Evolutionary conservation across 1,140 invertebrate species (phyloP), one percentile per base, ranked within the genome.

Genomic region (Helicorthomorpha holstii): DNA sequence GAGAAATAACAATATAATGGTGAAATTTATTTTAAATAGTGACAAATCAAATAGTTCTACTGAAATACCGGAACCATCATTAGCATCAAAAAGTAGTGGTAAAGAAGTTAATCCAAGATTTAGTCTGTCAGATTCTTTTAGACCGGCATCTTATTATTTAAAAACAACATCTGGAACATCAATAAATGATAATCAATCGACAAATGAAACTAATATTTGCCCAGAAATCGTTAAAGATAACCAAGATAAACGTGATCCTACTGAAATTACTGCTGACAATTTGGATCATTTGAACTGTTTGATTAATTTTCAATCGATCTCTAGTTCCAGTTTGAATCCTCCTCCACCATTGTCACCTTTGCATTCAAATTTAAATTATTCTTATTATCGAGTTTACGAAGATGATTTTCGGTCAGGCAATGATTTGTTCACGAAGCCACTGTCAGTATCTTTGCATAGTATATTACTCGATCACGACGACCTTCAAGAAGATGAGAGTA

Each of bases 131-230:
- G 85, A 88, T 61, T 85, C 81, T 1, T 90, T 88, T 58, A 69
- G 85, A 57, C 85, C 85, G 1, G 85, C 85, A 1, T 88, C 85
- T 0, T 88, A 88, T 61, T 90, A 88, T 61, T 61, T 88, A 41
- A 79, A 82, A 22, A 7, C 12, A 7, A 7, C 48, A n/a, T 26
- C 7, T 22, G 21, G 44, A 41, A 41, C 12, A 41, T 19, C 12
- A 41, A 41, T 12, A 41, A 19, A 19, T 12, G 38, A 41, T 12
- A 19, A 41, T 19, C 38, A 12, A 12, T 41, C 19, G 12, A 19
- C 19, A 12, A 12, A 41, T 12, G 12, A 41, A 41, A 12, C 12
- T 41, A 12, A 41, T 19, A 26, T 72, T 71, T 0, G 70, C 55
- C 14, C n/a, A n/a, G n/a, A n/a, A n/a, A n/a, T n/a, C n/a, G n/a